These are phyloP conservation scores for Poliocrania exsul DNA, from an alignment of 2,797 vertebrate genomes.

Conservation along the genomic window DNA sequence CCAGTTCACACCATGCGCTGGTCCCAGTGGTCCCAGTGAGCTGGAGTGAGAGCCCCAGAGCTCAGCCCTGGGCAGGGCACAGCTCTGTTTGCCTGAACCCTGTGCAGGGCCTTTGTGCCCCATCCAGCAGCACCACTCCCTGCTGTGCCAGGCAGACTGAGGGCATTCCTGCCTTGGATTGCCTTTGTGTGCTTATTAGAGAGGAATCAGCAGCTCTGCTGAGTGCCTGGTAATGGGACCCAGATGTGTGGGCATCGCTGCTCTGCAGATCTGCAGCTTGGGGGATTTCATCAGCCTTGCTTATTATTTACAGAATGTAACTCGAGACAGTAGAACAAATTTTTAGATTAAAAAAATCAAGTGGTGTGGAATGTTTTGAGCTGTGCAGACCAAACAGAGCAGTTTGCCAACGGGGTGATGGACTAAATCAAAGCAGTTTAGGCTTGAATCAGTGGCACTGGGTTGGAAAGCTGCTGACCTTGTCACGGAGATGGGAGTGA, in stretches of 20 bases:
- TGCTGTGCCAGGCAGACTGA: conserved; percentile 52
- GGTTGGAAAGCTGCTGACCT: conserved; percentile 56
- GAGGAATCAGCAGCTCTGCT: conserved; percentile 73
- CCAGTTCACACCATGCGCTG: background rate
- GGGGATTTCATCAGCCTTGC: conserved; percentile 75
- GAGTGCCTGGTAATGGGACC: conserved; percentile 76
- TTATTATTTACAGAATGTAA: conserved; percentile 82
- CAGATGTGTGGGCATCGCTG: conserved; percentile 79
- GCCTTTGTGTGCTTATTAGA: conserved; percentile 76
- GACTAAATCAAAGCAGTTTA: conserved; percentile 42
- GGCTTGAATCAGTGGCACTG: conserved; percentile 24
- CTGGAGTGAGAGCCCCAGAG: background rate
- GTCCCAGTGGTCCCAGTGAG: background rate
- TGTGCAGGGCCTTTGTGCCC: conserved; percentile 30
- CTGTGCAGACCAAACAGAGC: conserved; percentile 78
- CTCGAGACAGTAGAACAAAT: conserved; percentile 77
- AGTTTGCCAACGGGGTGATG: conserved; percentile 71
- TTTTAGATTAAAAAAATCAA: conserved; percentile 69
- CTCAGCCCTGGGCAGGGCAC: background rate
- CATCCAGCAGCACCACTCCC: conserved; percentile 54
- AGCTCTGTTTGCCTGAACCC: background rate
- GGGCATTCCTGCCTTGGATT: conserved; percentile 71
- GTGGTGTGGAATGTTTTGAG: conserved; percentile 75
- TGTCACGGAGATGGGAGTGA: conserved; percentile 6
- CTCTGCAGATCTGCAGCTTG: conserved; percentile 76